phyloP scores from a whole-genome alignment of 2,113 vertebrate genomes.

The Xenopus tropicalis region UCB_Xtro_10.0 CM004444.2:169997501-169998000 shows the following conservation, averaged over 20 bases:
- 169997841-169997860: constrained; percentile 14
- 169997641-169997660: constrained; percentile 39
- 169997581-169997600: not conserved
- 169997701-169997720: not conserved
- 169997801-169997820: too few relatives aligned
- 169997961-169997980: constrained; percentile 43
- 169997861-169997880: constrained; percentile 38
- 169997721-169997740: too few relatives aligned
- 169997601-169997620: not conserved
- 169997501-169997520: too few relatives aligned
- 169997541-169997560: too few relatives aligned
- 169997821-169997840: constrained; percentile 16
- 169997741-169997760: too few relatives aligned
- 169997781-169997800: too few relatives aligned
- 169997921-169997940: constrained; percentile 19
- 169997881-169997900: constrained; percentile 16
- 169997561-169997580: too few relatives aligned
- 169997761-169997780: too few relatives aligned
- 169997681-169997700: constrained; percentile 50
- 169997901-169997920: constrained; percentile 13
- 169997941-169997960: constrained; percentile 32
- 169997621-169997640: not conserved
- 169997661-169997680: constrained; percentile 38
- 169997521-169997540: too few relatives aligned
- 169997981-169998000: constrained; percentile 53